Conservation (phyloP, 2,797 vertebrate species). For the Ptychadena robeensis region DNA sequence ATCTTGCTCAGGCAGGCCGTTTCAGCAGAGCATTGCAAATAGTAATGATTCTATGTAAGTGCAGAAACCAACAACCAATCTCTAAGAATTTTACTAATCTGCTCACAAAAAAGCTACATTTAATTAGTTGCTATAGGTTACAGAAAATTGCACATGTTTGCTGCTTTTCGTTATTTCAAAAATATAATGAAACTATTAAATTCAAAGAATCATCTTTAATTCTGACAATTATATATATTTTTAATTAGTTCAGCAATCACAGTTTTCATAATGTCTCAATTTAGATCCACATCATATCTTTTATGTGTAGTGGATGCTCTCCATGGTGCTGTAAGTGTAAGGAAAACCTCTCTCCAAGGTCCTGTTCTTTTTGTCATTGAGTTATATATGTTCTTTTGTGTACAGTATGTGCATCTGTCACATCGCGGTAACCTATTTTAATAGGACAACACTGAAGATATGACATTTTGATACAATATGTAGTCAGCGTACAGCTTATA, state of each 20-base stretch:
- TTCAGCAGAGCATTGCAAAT: not conserved
- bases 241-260: too few species aligned
- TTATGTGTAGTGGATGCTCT: slow-evolving; percentile 18
- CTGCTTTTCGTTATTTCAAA: too few species aligned
- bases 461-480: too few species aligned
- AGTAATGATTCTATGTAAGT: not conserved
- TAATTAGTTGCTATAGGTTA: not conserved
- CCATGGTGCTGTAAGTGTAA: slow-evolving; percentile 36
- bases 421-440: too few species aligned
- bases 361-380: not conserved
- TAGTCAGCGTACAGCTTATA: too few species aligned
- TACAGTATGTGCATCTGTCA: too few species aligned
- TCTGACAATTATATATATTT: too few species aligned
- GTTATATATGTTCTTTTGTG: too few species aligned
- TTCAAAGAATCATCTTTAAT: too few species aligned
- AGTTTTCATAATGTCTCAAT: not conserved
- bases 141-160: not conserved
- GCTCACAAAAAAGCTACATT: not conserved
- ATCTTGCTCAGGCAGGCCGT: not conserved
- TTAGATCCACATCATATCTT: not conserved
- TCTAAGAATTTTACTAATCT: not conserved
- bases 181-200: too few species aligned
- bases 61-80: not conserved
- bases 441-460: too few species aligned
- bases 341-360: slow-evolving; percentile 24